phyloP scores from a whole-genome alignment of 2,113 vertebrate genomes.

The Sebastes fasciatus region DNA sequence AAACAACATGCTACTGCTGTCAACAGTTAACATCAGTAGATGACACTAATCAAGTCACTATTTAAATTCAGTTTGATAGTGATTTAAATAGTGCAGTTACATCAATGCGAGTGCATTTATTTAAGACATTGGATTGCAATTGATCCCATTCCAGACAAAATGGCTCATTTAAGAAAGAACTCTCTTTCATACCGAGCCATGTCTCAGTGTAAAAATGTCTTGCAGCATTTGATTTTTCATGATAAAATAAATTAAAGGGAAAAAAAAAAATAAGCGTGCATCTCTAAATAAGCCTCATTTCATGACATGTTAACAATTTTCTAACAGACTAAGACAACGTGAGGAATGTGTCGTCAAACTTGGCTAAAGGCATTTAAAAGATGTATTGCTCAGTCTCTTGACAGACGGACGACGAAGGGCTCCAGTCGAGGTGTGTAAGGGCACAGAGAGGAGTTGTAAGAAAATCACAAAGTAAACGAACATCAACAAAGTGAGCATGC shows the following conservation, averaged over 20 bases:
- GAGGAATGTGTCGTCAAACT: conserved; percentile 39
- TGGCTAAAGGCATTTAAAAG: conserved; percentile 30
- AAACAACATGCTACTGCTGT: conserved; percentile 38
- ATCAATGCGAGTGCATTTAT: conserved; percentile 36
- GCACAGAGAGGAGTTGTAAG: not conserved
- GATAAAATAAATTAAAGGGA: conserved; percentile 78
- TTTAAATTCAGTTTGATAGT: conserved; percentile 57
- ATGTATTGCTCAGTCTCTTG: conserved; percentile 15
- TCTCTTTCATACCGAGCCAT: not conserved
- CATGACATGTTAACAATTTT: conserved; percentile 33
- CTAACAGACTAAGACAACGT: conserved; percentile 47
- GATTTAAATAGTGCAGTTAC: conserved; percentile 53
- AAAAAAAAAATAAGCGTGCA: conserved; percentile 20
- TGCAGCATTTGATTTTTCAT: conserved; percentile 66
- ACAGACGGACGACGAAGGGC: conserved; percentile 1
- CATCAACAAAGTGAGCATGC: not conserved
- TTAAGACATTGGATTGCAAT: conserved; percentile 47
- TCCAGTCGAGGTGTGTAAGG: not conserved
- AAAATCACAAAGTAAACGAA: conserved; percentile 21
- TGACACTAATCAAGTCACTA: conserved; percentile 41
- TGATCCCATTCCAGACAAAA: conserved; percentile 33
- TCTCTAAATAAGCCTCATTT: conserved; percentile 45
- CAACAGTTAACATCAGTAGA: conserved; percentile 29
- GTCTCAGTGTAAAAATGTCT: conserved; percentile 35
- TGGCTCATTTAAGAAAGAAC: conserved; percentile 11